Conservation (phyloP, 2,797 vertebrate genomes). For the Artibeus jamaicensis region DNA sequence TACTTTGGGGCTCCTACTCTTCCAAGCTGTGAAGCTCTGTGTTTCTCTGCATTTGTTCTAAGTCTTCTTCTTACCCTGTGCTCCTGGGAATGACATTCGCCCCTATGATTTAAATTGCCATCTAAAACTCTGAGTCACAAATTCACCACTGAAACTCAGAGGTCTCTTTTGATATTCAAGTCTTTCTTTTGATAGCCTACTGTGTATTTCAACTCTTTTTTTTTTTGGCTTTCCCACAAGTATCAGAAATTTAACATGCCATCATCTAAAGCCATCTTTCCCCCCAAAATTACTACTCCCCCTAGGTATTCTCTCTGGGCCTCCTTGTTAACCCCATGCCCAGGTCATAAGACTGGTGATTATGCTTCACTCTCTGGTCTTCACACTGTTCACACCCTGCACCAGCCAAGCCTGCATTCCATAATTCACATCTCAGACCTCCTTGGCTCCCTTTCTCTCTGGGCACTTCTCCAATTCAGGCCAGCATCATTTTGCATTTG, state of each 20-base stretch:
- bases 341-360: not conserved
- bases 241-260: not conserved
- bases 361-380: fast-evolving
- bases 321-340: not conserved
- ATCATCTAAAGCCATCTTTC: not conserved
- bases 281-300: not conserved
- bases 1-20: not conserved
- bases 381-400: too few species aligned
- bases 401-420: not conserved
- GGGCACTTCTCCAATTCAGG: too few species aligned
- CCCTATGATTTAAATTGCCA: not conserved
- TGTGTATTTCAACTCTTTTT: not conserved
- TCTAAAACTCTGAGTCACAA: not conserved
- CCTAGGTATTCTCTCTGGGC: not conserved
- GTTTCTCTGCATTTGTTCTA: not conserved
- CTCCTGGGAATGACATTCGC: not conserved
- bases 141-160: not conserved
- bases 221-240: not conserved
- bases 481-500: not conserved
- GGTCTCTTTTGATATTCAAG: not conserved
- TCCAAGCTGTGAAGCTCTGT: not conserved
- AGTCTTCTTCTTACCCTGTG: not conserved
- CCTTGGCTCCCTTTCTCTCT: not conserved
- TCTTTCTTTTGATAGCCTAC: not conserved
- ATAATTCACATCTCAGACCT: not conserved